Evolutionary conservation across 2,797 vertebrate species (phyloP).

Genomic region (Poecile montanus): DNA sequence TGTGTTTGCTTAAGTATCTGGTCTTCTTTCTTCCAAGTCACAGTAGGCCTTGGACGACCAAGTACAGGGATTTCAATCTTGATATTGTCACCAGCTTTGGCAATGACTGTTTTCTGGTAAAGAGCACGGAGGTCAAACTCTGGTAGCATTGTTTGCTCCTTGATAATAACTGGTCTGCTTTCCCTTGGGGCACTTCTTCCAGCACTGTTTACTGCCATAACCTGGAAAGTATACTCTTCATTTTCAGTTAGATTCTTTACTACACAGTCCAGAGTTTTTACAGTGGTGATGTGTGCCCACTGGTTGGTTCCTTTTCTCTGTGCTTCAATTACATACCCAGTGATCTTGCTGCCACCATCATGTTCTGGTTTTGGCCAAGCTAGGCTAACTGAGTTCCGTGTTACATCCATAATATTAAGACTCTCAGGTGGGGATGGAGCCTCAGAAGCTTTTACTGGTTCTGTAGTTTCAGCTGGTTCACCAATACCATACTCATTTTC

Average conservation of each 20-base stretch:
- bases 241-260: slow-evolving; percentile 95
- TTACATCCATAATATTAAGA: slow-evolving; percentile 92
- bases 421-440: slow-evolving; percentile 91
- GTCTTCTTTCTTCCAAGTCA: slow-evolving; percentile 94
- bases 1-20: slow-evolving; percentile 89
- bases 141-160: slow-evolving; percentile 89
- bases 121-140: slow-evolving; percentile 93
- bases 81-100: slow-evolving; percentile 94
- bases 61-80: slow-evolving; percentile 97
- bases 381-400: slow-evolving; percentile 89
- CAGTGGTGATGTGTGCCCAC: slow-evolving; percentile 92
- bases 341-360: slow-evolving; percentile 95
- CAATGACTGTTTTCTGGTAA: slow-evolving; percentile 92
- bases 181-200: slow-evolving; percentile 93
- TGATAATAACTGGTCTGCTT: slow-evolving; percentile 89
- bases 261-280: slow-evolving; percentile 89
- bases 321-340: slow-evolving; percentile 96
- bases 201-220: slow-evolving; percentile 95
- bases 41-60: slow-evolving; percentile 91
- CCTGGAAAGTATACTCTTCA: slow-evolving; percentile 94
- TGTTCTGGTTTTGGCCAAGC: slow-evolving; percentile 97
- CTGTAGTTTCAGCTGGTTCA: slow-evolving; percentile 90
- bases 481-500: slow-evolving; percentile 99
- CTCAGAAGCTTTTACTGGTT: slow-evolving; percentile 94
- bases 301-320: slow-evolving; percentile 94